These are phyloP conservation scores for Merodon equestris DNA, from an alignment of 2,888 invertebrate genomes.

Conservation along the genomic window DNA sequence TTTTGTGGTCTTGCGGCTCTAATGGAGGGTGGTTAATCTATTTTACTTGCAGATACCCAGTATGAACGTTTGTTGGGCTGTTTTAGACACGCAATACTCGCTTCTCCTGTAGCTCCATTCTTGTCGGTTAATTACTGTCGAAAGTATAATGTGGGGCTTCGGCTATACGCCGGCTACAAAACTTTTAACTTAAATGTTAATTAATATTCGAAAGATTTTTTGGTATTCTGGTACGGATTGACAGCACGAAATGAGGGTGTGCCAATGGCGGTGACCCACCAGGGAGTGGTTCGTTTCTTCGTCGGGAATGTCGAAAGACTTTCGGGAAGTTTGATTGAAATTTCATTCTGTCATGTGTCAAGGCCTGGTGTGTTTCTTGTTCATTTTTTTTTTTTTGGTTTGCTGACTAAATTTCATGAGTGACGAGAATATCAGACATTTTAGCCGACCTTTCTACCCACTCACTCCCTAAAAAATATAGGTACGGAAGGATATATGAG, in stretches of 20 bases:
- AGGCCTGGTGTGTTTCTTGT: too few relatives aligned
- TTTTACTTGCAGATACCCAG: slow-evolving; percentile 51
- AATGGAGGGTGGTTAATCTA: slow-evolving; percentile 67
- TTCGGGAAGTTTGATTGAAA: slow-evolving; percentile 15
- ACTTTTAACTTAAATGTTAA: slow-evolving; percentile 60
- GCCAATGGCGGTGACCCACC: neutral
- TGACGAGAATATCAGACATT: too few relatives aligned
- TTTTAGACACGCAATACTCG: slow-evolving; percentile 36
- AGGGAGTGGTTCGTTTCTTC: neutral
- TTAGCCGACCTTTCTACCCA: too few relatives aligned
- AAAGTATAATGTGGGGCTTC: slow-evolving; percentile 47
- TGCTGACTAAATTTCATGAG: too few relatives aligned
- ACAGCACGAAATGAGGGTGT: slow-evolving; percentile 1
- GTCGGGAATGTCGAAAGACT: neutral
- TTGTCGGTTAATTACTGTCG: slow-evolving; percentile 63
- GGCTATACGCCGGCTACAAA: slow-evolving; percentile 46
- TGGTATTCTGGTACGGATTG: slow-evolving; percentile 42
- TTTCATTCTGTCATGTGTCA: too few relatives aligned
- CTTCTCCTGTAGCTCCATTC: slow-evolving; percentile 11
- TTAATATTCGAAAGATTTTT: slow-evolving; percentile 62
- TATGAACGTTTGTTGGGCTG: slow-evolving; percentile 52
- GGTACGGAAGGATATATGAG: too few relatives aligned
- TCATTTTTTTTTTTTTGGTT: too few relatives aligned
- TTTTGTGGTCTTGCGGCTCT: slow-evolving; percentile 65
- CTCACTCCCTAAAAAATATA: too few relatives aligned